These are phyloP conservation scores for Lithophane socia DNA, from an alignment of 2,888 invertebrate genomes.

Conservation along the genomic window DNA sequence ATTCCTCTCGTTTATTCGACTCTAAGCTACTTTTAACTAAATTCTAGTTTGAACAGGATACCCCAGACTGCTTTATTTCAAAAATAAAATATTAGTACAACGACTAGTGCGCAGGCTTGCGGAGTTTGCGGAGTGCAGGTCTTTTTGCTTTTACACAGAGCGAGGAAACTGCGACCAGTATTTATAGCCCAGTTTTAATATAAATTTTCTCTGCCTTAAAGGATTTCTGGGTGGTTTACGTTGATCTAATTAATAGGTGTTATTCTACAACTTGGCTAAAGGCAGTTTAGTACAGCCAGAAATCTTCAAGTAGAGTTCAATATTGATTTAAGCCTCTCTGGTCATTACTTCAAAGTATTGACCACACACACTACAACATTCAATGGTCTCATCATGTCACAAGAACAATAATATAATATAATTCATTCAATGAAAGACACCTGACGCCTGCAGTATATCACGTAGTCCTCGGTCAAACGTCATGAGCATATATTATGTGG, in stretches of 20 bases:
- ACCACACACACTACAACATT: neutral
- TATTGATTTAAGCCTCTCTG: neutral
- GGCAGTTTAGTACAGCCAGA: neutral
- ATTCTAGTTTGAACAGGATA: constrained; percentile 57
- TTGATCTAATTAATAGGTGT: constrained; percentile 48
- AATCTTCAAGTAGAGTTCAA: neutral
- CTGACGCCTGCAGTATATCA: constrained; percentile 56
- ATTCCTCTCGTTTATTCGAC: constrained; percentile 14
- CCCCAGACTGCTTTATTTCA: constrained; percentile 57
- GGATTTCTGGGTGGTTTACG: constrained; percentile 60
- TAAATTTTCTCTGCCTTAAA: constrained; percentile 61
- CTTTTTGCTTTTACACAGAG: constrained; percentile 68
- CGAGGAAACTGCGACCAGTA: constrained; percentile 71
- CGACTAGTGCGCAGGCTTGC: constrained; percentile 66
- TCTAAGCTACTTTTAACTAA: constrained; percentile 33
- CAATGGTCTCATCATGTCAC: constrained; percentile 2
- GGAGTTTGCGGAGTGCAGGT: constrained; percentile 56
- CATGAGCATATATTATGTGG: constrained; percentile 44
- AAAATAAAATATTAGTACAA: constrained; percentile 66
- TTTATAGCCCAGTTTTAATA: constrained; percentile 73
- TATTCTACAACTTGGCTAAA: constrained; percentile 6
- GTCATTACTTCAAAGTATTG: neutral
- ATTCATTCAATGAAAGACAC: constrained; percentile 36
- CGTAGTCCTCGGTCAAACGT: constrained; percentile 57
- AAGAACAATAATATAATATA: constrained; percentile 54